A percentile compares a stretch with the other conserved stretches of the same genome.
phyloP scores from a whole-genome alignment of 2,888 invertebrate species.

The Rhorus exstirpatorius region DNA sequence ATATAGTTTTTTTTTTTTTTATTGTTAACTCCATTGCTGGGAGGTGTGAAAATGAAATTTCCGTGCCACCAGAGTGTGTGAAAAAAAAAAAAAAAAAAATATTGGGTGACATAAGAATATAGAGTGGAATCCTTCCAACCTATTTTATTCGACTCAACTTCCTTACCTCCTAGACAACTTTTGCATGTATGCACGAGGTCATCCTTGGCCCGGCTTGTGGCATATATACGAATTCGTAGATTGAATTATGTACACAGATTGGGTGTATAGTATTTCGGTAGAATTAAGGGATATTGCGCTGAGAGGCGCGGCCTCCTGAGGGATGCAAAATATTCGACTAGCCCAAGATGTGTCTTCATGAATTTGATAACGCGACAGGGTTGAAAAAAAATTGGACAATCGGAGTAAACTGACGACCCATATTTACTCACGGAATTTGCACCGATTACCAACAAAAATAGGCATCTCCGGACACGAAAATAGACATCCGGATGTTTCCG shows the following conservation, averaged over 20 bases:
- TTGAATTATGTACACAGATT: not conserved
- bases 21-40: too few species aligned
- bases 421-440: too few species aligned
- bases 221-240: not conserved
- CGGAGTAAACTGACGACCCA: too few species aligned
- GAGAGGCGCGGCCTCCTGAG: not conserved
- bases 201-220: not conserved
- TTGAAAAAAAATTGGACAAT: not conserved
- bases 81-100: too few species aligned
- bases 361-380: not conserved
- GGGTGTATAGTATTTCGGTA: not conserved
- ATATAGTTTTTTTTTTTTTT: too few species aligned
- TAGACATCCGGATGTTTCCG: too few species aligned
- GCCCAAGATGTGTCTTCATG: not conserved
- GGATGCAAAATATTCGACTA: not conserved
- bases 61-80: too few species aligned
- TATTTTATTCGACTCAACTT: not conserved
- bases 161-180: not conserved
- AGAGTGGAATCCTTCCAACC: conserved; percentile 1
- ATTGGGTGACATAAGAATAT: too few species aligned
- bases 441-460: not conserved
- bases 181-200: conserved; percentile 23
- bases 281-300: not conserved
- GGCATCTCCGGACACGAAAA: not conserved
- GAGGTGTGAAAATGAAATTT: too few species aligned